Conservation (phyloP, 64 coral and sea anemone genomes). For the Actinia tenebrosa region DNA sequence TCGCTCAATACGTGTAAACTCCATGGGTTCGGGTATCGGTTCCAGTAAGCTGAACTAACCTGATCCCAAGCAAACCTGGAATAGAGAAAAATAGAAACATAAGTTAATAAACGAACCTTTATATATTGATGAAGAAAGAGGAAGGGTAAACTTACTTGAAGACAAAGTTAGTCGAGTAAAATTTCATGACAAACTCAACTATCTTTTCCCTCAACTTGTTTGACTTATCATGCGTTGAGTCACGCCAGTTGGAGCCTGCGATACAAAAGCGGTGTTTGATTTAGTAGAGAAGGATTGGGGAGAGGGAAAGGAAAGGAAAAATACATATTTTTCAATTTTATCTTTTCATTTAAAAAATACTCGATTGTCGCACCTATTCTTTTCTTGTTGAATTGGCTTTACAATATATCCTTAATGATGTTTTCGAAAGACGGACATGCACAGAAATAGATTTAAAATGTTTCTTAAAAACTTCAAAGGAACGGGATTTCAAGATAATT, state of each 20-base stretch:
- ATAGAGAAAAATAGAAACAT: neutral
- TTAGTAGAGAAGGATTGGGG: slow-evolving; percentile 3
- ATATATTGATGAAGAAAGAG: neutral
- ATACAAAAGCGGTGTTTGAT: neutral
- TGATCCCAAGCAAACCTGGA: slow-evolving; percentile 83
- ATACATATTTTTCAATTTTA: too few species aligned
- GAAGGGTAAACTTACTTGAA: slow-evolving; percentile 68
- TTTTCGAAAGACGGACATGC: too few species aligned
- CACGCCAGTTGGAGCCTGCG: slow-evolving; percentile 8
- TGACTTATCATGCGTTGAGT: neutral
- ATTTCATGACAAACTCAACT: slow-evolving; percentile 59
- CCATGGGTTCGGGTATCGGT: slow-evolving; percentile 90
- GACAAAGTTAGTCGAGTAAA: slow-evolving; percentile 65
- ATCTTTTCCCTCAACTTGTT: neutral
- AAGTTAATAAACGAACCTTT: neutral
- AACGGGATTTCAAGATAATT: too few species aligned
- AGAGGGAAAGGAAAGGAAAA: neutral
- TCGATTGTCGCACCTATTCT: too few species aligned
- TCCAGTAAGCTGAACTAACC: slow-evolving; percentile 76
- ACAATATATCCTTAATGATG: too few species aligned
- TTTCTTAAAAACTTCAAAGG: too few species aligned
- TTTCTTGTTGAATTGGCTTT: too few species aligned
- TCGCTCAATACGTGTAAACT: slow-evolving; percentile 98
- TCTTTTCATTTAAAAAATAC: too few species aligned
- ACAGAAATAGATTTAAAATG: too few species aligned